Evolutionary conservation across 1,140 invertebrate species (phyloP).

Genomic region (Drosophila setifemur): DNA sequence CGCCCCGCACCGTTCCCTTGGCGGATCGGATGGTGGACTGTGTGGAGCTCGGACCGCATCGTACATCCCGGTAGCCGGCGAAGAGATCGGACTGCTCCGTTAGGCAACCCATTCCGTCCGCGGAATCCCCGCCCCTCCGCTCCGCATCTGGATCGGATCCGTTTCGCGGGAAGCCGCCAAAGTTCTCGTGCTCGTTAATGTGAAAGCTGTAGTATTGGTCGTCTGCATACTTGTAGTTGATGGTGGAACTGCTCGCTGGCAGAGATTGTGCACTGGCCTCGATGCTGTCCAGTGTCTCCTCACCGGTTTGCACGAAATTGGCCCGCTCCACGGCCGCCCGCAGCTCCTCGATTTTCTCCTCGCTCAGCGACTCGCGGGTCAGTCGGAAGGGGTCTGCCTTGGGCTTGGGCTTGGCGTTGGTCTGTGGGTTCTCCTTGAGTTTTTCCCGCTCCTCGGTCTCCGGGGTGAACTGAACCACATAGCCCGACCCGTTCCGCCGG

Average conservation of each 20-base stretch:
- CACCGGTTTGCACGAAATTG: slow-evolving; percentile 73
- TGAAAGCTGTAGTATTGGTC: slow-evolving; percentile 93
- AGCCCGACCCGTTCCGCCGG: slow-evolving; percentile 52
- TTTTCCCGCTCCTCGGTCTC: slow-evolving; percentile 3
- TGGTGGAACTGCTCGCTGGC: slow-evolving; percentile 26
- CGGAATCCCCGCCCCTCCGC: not conserved
- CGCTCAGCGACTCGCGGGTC: slow-evolving; percentile 60
- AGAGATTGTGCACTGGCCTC: slow-evolving; percentile 35
- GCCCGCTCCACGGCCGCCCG: slow-evolving; percentile 66
- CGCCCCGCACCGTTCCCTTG: slow-evolving; percentile 95
- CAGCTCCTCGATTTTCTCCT: slow-evolving; percentile 70
- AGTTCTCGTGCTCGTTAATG: slow-evolving; percentile 87
- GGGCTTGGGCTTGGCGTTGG: too few relatives aligned
- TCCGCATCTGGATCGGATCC: slow-evolving; percentile 64
- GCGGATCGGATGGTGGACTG: slow-evolving; percentile 92
- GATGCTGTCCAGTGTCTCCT: slow-evolving; percentile 36
- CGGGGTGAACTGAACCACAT: slow-evolving; percentile 55
- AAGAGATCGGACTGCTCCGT: slow-evolving; percentile 86
- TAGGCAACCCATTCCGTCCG: slow-evolving; percentile 15
- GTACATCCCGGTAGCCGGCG: slow-evolving; percentile 91
- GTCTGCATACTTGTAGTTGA: slow-evolving; percentile 85
- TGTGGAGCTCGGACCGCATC: slow-evolving; percentile 87
- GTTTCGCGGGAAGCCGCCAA: slow-evolving; percentile 84
- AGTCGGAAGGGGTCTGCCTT: slow-evolving; percentile 39
- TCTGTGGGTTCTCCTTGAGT: slow-evolving; percentile 45